phyloP scores from a whole-genome alignment of 2,888 invertebrate genomes.

The Exocentrus adspersus region DNA sequence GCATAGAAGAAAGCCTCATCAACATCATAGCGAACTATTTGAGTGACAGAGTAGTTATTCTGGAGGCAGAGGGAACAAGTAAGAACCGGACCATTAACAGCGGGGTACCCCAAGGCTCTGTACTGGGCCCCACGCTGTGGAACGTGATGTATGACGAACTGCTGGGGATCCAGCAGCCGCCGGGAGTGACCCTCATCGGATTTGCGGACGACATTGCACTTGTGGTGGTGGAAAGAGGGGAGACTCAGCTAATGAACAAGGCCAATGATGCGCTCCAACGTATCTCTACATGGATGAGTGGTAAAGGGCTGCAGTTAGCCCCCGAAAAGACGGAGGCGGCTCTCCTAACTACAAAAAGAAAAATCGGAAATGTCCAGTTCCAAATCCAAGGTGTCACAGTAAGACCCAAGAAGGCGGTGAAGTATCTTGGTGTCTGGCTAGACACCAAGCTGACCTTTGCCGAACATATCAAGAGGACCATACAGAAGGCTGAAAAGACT shows the following conservation, averaged over 20 bases:
- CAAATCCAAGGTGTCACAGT: not conserved
- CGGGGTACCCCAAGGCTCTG: slow-evolving; percentile 10
- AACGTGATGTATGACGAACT: not conserved
- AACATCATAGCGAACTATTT: slow-evolving; percentile 9
- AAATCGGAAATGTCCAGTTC: not conserved
- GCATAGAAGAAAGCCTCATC: slow-evolving; percentile 5
- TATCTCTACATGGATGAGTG: not conserved
- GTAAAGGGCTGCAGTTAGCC: not conserved
- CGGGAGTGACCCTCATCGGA: not conserved
- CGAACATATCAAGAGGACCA: not conserved
- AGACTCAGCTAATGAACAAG: not conserved
- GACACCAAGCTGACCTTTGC: slow-evolving; percentile 13
- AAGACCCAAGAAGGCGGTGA: not conserved
- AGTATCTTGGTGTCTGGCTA: slow-evolving; percentile 14
- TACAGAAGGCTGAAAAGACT: not conserved
- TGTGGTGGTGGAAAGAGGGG: not conserved
- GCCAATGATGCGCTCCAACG: not conserved
- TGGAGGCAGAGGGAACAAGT: not conserved
- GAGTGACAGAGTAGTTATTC: not conserved
- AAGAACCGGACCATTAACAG: not conserved
- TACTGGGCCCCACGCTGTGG: not conserved
- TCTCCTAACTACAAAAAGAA: slow-evolving; percentile 1
- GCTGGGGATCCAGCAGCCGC: not conserved
- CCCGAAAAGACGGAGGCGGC: slow-evolving; percentile 10
- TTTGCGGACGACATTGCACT: not conserved